Conservation (phyloP, 2,113 vertebrate species). For the Bufo gargarizans region DNA sequence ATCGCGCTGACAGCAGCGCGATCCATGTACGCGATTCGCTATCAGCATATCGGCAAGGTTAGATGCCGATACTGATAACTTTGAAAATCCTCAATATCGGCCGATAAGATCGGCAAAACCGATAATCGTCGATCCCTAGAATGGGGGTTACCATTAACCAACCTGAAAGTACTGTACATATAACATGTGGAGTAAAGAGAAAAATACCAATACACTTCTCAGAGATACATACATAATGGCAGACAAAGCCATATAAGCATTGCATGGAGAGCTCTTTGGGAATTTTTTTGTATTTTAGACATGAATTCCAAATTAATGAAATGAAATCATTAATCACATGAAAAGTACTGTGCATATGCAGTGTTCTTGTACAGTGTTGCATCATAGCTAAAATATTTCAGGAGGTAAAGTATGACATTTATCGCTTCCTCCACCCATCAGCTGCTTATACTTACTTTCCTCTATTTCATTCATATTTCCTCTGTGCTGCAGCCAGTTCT, state of each 20-base stretch:
- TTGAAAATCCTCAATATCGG: no score
- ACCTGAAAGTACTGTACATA: not conserved
- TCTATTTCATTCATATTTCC: constrained; percentile 81
- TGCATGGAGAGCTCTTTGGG: not conserved
- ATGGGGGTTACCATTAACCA: not conserved
- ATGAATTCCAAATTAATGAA: not conserved
- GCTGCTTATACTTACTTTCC: constrained; percentile 80
- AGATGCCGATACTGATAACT: no score
- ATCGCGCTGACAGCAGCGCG: no score
- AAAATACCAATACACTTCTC: not conserved
- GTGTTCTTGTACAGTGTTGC: not conserved
- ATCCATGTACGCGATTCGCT: no score
- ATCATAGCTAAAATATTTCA: not conserved
- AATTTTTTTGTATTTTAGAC: not conserved
- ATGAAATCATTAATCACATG: not conserved
- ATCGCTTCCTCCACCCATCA: not conserved
- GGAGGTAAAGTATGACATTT: not conserved
- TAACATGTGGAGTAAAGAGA: not conserved
- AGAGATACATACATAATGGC: not conserved
- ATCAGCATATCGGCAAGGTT: no score
- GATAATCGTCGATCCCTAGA: no score
- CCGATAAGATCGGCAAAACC: no score
- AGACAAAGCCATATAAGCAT: not conserved
- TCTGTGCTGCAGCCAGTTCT: constrained; percentile 87
- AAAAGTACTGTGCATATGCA: not conserved